phyloP scores from a whole-genome alignment of 2,113 vertebrate genomes.

The Xyliphius kryptos region DNA sequence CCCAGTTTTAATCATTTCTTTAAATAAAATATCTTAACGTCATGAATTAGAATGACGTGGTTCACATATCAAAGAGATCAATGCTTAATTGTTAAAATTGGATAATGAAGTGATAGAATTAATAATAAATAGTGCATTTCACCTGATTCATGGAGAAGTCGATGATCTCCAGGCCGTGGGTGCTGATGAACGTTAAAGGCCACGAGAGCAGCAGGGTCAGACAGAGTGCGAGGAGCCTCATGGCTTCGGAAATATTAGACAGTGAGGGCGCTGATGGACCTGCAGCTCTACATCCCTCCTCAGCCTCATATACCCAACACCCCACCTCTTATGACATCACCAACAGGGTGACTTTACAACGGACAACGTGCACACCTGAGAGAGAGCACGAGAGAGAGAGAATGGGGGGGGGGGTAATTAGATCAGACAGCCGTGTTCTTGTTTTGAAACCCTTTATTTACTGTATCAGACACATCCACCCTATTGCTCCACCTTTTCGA shows the following conservation, averaged over 20 bases:
- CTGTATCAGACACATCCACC: too few relatives aligned
- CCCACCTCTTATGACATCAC: not conserved
- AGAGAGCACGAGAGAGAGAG: slow-evolving; percentile 2
- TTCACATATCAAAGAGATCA: too few relatives aligned
- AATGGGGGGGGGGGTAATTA: too few relatives aligned
- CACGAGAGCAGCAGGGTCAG: slow-evolving; percentile 1
- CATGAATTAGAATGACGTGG: too few relatives aligned
- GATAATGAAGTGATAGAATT: too few relatives aligned
- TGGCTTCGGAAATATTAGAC: not conserved
- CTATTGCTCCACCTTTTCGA: too few relatives aligned
- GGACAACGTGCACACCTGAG: not conserved
- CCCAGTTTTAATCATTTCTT: too few relatives aligned
- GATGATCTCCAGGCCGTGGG: slow-evolving; percentile 1
- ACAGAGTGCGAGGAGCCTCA: slow-evolving; percentile 12
- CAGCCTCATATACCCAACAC: not conserved
- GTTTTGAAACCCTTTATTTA: too few relatives aligned
- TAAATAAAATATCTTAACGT: too few relatives aligned
- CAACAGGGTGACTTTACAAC: not conserved
- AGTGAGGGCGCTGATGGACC: too few relatives aligned
- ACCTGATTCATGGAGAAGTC: not conserved
- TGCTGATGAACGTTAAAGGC: not conserved
- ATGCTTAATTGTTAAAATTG: too few relatives aligned
- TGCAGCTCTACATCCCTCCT: not conserved
- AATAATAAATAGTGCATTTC: not conserved
- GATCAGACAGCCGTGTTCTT: too few relatives aligned